Conservation (phyloP, 2,113 vertebrate species). For the Amblyopsis rosae region DNA sequence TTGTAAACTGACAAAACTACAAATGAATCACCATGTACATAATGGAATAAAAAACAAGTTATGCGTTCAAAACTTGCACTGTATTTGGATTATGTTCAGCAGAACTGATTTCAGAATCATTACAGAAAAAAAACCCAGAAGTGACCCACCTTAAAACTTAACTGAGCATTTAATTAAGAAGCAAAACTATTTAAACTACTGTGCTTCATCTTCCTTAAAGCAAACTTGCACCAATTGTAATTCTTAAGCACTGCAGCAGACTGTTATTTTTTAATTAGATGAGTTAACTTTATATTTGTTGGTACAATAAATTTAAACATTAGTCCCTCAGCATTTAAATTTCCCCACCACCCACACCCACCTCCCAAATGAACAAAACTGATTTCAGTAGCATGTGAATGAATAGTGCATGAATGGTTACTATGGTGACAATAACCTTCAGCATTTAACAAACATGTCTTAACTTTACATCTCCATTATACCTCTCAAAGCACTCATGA, state of each 20-base stretch:
- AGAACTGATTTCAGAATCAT: constrained; percentile 68
- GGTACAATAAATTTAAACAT: constrained; percentile 58
- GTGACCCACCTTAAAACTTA: constrained; percentile 57
- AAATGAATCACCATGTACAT: constrained; percentile 23
- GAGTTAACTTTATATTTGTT: constrained; percentile 68
- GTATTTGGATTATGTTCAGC: constrained; percentile 76
- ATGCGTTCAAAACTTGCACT: constrained; percentile 67
- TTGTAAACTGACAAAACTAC: neutral
- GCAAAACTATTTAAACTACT: constrained; percentile 63
- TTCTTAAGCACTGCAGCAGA: constrained; percentile 76
- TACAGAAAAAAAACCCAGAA: constrained; percentile 59
- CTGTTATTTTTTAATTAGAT: constrained; percentile 78
- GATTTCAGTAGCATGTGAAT: constrained; percentile 84
- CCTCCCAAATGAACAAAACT: constrained; percentile 45
- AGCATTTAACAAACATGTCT: constrained; percentile 67
- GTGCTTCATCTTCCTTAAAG: constrained; percentile 68
- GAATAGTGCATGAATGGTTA: constrained; percentile 84
- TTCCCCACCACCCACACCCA: constrained; percentile 59
- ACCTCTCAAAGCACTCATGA: constrained; percentile 76
- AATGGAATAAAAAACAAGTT: constrained; percentile 62
- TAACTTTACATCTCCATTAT: constrained; percentile 77
- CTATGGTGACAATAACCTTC: constrained; percentile 76
- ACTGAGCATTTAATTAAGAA: constrained; percentile 68
- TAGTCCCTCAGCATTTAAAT: constrained; percentile 52
- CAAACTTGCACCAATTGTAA: constrained; percentile 84